Evolutionary conservation across 2,888 invertebrate species (phyloP).

Genomic region (Nineta flava): DNA sequence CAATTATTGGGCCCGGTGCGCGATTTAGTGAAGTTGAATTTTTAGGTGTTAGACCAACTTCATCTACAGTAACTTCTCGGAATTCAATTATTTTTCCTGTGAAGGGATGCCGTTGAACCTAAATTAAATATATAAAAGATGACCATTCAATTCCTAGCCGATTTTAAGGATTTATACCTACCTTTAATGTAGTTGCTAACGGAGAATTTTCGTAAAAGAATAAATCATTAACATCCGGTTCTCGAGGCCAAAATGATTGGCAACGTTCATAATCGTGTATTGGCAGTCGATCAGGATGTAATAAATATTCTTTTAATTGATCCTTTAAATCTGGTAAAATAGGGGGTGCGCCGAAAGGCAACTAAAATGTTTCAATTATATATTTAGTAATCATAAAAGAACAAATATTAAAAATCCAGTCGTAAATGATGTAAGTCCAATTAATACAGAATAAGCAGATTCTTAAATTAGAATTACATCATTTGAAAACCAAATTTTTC

Average conservation of each 20-base stretch:
- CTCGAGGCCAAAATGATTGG: constrained; percentile 48
- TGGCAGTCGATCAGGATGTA: constrained; percentile 50
- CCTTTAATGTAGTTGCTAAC: constrained; percentile 33
- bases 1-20: constrained; percentile 53
- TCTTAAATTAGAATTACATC: no score
- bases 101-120: constrained; percentile 55
- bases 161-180: constrained; percentile 14
- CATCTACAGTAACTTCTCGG: constrained; percentile 37
- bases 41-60: constrained; percentile 45
- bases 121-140: constrained; percentile 13
- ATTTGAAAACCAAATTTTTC: no score
- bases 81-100: constrained; percentile 62
- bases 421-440: no score
- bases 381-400: background rate
- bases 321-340: constrained; percentile 47
- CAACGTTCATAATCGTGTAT: constrained; percentile 54
- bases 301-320: constrained; percentile 46
- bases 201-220: constrained; percentile 33
- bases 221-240: constrained; percentile 34
- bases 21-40: constrained; percentile 69
- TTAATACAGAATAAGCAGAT: no score
- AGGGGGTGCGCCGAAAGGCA: constrained; percentile 31
- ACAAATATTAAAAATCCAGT: no score
- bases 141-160: background rate
- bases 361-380: background rate